These are phyloP conservation scores for Galago senegalensis DNA, from an alignment of 2,797 vertebrate genomes.

Conservation along the genomic window DNA sequence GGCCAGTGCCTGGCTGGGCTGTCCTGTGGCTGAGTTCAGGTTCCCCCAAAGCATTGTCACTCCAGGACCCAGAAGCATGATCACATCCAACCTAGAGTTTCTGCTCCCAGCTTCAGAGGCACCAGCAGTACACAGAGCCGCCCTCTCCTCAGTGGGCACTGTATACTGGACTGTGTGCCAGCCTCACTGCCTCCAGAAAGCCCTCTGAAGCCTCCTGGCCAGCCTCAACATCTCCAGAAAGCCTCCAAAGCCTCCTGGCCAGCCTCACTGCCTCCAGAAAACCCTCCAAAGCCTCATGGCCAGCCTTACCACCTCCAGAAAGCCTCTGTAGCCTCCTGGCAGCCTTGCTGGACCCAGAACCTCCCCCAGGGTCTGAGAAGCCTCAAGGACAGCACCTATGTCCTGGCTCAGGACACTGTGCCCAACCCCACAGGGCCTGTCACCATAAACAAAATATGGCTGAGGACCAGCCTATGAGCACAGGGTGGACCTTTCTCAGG, in stretches of 20 bases:
- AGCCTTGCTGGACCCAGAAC: not conserved
- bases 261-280: not conserved
- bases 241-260: no score
- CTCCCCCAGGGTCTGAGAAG: not conserved
- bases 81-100: not conserved
- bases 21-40: not conserved
- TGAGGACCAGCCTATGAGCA: rapidly evolving
- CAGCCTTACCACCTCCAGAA: no score
- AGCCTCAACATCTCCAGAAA: no score
- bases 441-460: not conserved
- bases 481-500: rapidly evolving
- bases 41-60: rapidly evolving
- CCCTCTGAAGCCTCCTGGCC: not conserved
- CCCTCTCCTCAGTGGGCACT: no score
- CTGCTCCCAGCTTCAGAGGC: not conserved
- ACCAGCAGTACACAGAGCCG: not conserved
- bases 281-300: not conserved
- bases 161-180: rapidly evolving
- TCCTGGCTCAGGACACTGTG: not conserved
- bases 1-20: not conserved
- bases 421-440: rapidly evolving
- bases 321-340: not conserved
- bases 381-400: rapidly evolving
- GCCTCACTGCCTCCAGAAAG: not conserved
- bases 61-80: no score